Evolutionary conservation across 2,113 vertebrate genomes (phyloP).

Genomic region (Hylia prasina): DNA sequence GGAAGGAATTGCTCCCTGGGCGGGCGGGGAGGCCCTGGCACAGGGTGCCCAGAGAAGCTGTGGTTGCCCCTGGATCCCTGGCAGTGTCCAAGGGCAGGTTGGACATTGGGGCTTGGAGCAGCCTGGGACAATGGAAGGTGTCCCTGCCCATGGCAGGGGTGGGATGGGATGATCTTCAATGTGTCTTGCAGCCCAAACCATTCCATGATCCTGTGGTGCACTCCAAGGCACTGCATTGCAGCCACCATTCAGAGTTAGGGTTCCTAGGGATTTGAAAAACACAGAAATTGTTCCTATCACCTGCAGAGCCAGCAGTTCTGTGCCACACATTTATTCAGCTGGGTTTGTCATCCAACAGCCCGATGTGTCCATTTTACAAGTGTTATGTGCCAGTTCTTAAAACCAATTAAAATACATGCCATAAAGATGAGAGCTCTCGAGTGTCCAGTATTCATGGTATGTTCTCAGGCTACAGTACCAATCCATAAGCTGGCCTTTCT

Average conservation of each 20-base stretch:
- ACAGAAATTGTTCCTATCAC: neutral
- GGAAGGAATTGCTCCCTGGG: neutral
- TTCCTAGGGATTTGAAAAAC: neutral
- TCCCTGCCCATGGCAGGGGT: neutral
- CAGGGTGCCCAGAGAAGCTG: neutral
- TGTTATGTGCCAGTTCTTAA: neutral
- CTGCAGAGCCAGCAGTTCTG: neutral
- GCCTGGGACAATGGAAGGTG: neutral
- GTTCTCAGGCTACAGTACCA: neutral
- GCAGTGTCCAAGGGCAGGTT: neutral
- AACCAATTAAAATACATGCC: neutral
- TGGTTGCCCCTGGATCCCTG: neutral
- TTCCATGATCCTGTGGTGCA: neutral
- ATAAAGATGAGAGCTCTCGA: neutral
- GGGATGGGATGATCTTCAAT: rapidly evolving
- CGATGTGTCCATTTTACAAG: neutral
- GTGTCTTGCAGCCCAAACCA: neutral
- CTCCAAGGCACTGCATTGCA: neutral
- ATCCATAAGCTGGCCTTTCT: neutral
- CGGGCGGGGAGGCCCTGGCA: neutral
- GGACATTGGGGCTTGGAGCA: neutral
- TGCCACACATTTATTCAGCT: rapidly evolving
- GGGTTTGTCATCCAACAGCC: neutral
- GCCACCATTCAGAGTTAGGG: neutral
- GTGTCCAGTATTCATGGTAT: neutral